phyloP scores from a whole-genome alignment of 2,113 vertebrate genomes.

The Zapus hudsonius region DNA sequence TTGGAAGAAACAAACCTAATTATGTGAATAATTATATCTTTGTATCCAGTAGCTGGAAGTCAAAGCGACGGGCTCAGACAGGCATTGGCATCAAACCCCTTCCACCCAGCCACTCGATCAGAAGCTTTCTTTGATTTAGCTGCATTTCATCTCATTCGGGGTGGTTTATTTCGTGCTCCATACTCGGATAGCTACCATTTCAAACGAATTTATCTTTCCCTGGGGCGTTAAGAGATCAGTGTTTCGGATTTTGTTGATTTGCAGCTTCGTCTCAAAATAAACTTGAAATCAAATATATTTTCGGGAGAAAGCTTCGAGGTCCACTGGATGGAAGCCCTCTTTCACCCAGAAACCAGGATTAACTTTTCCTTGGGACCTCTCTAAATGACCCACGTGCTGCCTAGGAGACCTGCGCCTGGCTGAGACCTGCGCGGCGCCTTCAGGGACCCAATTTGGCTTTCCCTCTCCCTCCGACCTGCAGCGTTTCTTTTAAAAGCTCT shows the following conservation, averaged over 20 bases:
- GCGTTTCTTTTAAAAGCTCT: conserved; percentile 74
- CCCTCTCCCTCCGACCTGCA: not conserved
- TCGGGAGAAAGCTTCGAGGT: not conserved
- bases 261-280: conserved; percentile 10
- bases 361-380: conserved; percentile 20
- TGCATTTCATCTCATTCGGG: not conserved
- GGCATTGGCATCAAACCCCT: not conserved
- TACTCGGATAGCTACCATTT: conserved; percentile 14
- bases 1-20: not conserved
- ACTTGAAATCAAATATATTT: not conserved
- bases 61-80: not conserved
- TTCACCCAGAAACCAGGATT: not conserved
- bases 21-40: conserved; percentile 14
- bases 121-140: not conserved
- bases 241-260: conserved; percentile 60
- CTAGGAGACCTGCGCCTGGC: not conserved
- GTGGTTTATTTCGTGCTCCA: not conserved
- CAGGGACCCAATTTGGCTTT: not conserved
- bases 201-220: conserved; percentile 70
- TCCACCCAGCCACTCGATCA: not conserved
- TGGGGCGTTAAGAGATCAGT: not conserved
- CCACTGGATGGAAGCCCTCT: conserved; percentile 23
- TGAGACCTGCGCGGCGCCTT: not conserved
- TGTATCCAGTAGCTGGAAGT: not conserved
- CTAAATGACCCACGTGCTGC: conserved; percentile 57